Base-by-base conservation (phyloP, 37 sponge, comb jelly and placozoan species). In the Oscarella lobularis region DNA sequence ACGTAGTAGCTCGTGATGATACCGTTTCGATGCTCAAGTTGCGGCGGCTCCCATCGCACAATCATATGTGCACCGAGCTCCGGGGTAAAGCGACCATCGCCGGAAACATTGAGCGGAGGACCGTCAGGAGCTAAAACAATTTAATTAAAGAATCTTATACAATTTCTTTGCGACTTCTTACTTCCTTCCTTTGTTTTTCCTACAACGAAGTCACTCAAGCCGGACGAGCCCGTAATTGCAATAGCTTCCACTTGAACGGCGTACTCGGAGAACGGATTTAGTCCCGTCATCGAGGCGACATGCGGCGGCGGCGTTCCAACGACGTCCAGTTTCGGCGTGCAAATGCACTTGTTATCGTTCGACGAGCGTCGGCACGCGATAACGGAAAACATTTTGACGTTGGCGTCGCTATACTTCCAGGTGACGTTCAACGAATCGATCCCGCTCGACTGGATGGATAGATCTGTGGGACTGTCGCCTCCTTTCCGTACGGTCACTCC, bases 201-300 rank as follows among this genome's bases (percentile, higher is more conserved):
- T n/a, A n/a, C n/a, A n/a, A n/a, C n/a, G n/a, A n/a, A n/a, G n/a
- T 20, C 70, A 67, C 6, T 67, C 31, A 34, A 68, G 71, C 73
- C 71, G 69, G 39, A 78, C 79, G 40, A 67, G 79, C 29, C 68
- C 3, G 71, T 20, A 20, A 9, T 20, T 20, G 20, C 60, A 48
- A 27, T 20, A 9, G 60, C 60, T 48, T 48, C 60, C 9, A 48
- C 60, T 48, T 48, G 60, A 48, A 48, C 60, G 20, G 20, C 60
- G 20, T 48, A 48, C 20, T 48, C 14, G 20, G 60, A 27, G 20
- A 27, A 48, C 20, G 60, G 60, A 48, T 9, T 27, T 20, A 48
- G 20, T 20, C 60, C 60, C 60, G 60, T 48, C 60, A 48, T 20
- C 20, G 9, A 9, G 60, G 60, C 20, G n/a, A n/a, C n/a, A n/a